Evolutionary conservation across 1,140 invertebrate genomes (phyloP).

Genomic region (Panagrolaimus sp.): DNA sequence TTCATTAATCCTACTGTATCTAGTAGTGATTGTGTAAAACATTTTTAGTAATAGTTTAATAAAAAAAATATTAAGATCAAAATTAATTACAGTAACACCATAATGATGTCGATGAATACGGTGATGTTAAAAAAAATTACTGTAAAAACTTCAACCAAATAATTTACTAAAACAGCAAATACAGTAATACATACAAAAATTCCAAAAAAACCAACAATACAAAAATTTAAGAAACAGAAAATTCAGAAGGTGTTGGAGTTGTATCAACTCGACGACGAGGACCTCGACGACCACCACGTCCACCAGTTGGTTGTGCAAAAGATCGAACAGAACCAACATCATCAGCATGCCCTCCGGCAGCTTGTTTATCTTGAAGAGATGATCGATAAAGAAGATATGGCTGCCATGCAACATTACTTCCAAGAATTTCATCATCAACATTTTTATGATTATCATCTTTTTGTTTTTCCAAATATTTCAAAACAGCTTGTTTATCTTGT

Average conservation of each 20-base stretch:
- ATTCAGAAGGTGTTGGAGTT: neutral
- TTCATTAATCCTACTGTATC: no score
- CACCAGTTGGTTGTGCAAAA: neutral
- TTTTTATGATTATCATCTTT: constrained; percentile 24
- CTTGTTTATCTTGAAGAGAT: constrained; percentile 23
- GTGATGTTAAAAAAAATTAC: no score
- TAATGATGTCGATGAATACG: no score
- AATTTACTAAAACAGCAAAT: no score
- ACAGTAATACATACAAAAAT: no score
- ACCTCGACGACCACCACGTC: neutral
- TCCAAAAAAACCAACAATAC: no score
- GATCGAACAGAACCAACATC: neutral
- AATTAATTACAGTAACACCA: no score
- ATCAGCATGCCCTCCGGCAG: neutral
- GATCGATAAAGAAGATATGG: constrained; percentile 34
- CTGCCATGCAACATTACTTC: constrained; percentile 18
- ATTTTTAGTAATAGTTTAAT: no score
- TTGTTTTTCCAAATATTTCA: constrained; percentile 35
- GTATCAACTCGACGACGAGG: neutral
- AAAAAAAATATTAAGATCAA: no score
- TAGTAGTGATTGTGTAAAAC: no score
- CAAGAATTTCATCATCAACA: constrained; percentile 10
- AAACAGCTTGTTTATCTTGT: constrained; percentile 46
- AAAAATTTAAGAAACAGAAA: no score
- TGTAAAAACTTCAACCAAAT: no score